A percentile compares a stretch with the other conserved stretches of the same genome.
phyloP scores from a whole-genome alignment of 2,113 vertebrate species.

The Naja naja region DNA sequence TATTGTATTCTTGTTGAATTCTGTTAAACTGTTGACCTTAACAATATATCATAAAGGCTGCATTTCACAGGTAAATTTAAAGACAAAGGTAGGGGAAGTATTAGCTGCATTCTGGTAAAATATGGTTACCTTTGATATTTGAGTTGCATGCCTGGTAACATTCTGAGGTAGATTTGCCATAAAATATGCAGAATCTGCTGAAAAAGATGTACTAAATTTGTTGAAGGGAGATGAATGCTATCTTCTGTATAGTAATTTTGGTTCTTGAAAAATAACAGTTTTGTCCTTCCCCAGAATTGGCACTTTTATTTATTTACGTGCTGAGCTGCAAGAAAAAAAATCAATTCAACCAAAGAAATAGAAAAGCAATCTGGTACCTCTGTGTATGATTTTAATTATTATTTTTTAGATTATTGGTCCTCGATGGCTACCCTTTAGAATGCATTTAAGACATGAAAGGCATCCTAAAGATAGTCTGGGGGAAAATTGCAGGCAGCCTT shows the following conservation, averaged over 20 bases:
- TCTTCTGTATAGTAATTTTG: not conserved
- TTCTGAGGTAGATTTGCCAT: not conserved
- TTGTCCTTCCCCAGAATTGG: not conserved
- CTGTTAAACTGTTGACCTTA: not conserved
- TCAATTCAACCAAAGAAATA: not conserved
- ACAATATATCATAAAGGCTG: not conserved
- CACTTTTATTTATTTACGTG: not conserved
- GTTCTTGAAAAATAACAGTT: not conserved
- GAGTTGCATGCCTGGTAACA: not conserved
- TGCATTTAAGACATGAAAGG: not conserved
- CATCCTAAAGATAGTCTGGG: not conserved
- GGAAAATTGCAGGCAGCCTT: not conserved
- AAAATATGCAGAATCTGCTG: not conserved
- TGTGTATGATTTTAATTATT: conserved; percentile 18
- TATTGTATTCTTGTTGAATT: not conserved
- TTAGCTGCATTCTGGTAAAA: not conserved
- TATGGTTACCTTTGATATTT: not conserved
- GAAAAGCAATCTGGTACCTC: not conserved
- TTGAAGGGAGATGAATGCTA: not conserved
- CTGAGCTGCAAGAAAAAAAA: not conserved
- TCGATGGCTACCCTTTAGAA: not conserved
- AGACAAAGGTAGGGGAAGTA: not conserved
- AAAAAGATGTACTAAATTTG: not conserved
- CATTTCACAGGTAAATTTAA: not conserved
- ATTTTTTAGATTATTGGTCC: not conserved